These are phyloP conservation scores for Hydrotaea diabolus DNA, from an alignment of 2,888 invertebrate genomes.

Conservation along the genomic window DNA sequence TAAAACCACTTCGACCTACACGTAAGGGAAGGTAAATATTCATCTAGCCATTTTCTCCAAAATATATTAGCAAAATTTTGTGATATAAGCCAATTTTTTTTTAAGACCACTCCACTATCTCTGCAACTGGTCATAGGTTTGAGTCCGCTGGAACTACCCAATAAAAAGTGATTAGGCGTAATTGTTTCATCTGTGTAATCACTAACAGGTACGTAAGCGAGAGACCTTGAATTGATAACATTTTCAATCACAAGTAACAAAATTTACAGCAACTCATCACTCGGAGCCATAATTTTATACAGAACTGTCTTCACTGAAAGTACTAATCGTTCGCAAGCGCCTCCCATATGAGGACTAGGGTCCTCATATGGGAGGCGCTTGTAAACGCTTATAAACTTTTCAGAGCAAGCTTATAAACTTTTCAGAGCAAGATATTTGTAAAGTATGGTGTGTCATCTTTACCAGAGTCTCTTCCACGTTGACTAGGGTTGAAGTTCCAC, in stretches of 20 bases:
- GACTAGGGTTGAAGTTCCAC: not conserved
- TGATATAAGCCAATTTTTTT: conserved; percentile 28
- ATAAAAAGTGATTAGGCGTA: conserved; percentile 48
- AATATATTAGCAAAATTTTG: conserved; percentile 39
- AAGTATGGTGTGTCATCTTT: too few species aligned
- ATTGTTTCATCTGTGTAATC: not conserved
- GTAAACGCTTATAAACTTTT: too few species aligned
- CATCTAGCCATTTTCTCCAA: conserved; percentile 34
- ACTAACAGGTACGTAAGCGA: conserved; percentile 6
- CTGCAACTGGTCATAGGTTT: conserved; percentile 36
- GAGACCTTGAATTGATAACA: conserved; percentile 8
- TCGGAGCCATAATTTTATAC: not conserved
- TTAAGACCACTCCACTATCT: conserved; percentile 2
- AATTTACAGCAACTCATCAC: conserved; percentile 23
- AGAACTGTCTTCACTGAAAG: conserved; percentile 50
- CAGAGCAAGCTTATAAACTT: too few species aligned
- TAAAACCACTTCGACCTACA: conserved; percentile 36
- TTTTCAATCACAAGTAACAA: conserved; percentile 28
- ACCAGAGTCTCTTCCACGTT: too few species aligned
- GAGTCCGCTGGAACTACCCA: conserved; percentile 41
- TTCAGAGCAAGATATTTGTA: too few species aligned
- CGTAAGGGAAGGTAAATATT: conserved; percentile 35
- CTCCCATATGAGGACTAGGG: conserved; percentile 51
- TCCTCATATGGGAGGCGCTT: too few species aligned
- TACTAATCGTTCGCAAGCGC: conserved; percentile 28